Conservation (phyloP, 2,888 invertebrate species). For the Drosophila mercatorum region DNA sequence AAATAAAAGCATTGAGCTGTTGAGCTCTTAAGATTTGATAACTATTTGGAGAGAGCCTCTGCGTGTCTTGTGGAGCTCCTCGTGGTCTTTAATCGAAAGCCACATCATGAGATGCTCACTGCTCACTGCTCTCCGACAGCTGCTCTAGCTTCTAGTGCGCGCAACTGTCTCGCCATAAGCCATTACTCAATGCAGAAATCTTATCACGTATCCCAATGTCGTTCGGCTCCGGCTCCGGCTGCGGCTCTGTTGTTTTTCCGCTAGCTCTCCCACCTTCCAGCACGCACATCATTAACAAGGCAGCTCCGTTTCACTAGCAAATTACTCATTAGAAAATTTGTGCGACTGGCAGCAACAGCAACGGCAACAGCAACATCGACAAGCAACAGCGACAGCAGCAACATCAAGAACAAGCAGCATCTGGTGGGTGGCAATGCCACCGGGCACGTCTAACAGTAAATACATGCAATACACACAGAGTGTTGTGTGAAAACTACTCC, state of each 20-base stretch:
- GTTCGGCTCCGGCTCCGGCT: background rate
- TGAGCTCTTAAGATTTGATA: background rate
- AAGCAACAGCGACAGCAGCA: slow-evolving; percentile 17
- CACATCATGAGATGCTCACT: slow-evolving; percentile 26
- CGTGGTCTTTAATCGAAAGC: slow-evolving; percentile 6
- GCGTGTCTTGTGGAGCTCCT: background rate
- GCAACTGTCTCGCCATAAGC: slow-evolving; percentile 51
- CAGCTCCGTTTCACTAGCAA: slow-evolving; percentile 54
- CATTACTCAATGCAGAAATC: slow-evolving; percentile 63
- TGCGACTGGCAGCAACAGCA: slow-evolving; percentile 30
- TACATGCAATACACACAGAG: slow-evolving; percentile 33
- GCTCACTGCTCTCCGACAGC: slow-evolving; percentile 18
- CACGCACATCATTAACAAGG: slow-evolving; percentile 65
- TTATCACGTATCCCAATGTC: slow-evolving; percentile 51
- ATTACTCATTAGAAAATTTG: slow-evolving; percentile 74
- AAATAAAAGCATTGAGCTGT: background rate
- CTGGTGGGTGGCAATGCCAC: slow-evolving; percentile 59
- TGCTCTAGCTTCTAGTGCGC: slow-evolving; percentile 28
- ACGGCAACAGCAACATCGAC: slow-evolving; percentile 10
- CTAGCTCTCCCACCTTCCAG: slow-evolving; percentile 3
- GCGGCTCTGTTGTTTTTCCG: background rate
- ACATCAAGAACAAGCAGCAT: slow-evolving; percentile 19
- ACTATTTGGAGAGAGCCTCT: background rate
- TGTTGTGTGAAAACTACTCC: slow-evolving; percentile 33
- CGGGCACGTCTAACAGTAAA: slow-evolving; percentile 58